Percentiles rank a stretch among this genome's conserved stretches.
Conservation (phyloP, 2,888 invertebrate species). For the Alentia gelatinosa region DNA sequence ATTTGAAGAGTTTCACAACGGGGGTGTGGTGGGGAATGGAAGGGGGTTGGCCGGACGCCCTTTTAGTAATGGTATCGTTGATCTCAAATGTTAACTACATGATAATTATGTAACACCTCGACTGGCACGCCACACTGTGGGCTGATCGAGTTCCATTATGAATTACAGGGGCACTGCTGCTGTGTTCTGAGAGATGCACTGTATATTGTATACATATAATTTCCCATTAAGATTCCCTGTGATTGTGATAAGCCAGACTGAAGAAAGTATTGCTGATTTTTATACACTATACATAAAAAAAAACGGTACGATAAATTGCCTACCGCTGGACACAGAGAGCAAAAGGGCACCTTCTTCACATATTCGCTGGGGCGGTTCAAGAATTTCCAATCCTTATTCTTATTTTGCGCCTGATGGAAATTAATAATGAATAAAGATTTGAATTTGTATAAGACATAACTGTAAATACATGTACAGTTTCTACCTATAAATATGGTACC, state of each 20-base stretch:
- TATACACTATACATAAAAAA: background rate
- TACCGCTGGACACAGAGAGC: background rate
- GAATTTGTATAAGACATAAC: too few relatives aligned
- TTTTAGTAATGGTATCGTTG: background rate
- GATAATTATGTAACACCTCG: too few relatives aligned
- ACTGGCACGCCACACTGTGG: too few relatives aligned
- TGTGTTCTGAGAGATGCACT: background rate
- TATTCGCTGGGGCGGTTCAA: too few relatives aligned
- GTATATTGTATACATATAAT: background rate
- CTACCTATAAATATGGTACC: too few relatives aligned
- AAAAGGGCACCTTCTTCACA: background rate
- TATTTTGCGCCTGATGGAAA: too few relatives aligned
- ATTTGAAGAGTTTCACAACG: background rate
- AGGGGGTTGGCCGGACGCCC: background rate
- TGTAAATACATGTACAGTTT: too few relatives aligned
- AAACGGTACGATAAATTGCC: background rate
- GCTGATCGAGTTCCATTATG: too few relatives aligned
- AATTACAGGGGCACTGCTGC: too few relatives aligned
- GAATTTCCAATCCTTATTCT: too few relatives aligned
- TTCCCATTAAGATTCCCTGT: background rate
- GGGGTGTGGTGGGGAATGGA: background rate
- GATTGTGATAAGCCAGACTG: conserved; percentile 9
- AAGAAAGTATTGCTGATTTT: conserved; percentile 22
- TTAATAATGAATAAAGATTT: too few relatives aligned
- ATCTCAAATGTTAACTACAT: too few relatives aligned